These are phyloP conservation scores for Ptilorrhoa leucosticta DNA, from an alignment of 2,113 vertebrate genomes.

Conservation along the genomic window DNA sequence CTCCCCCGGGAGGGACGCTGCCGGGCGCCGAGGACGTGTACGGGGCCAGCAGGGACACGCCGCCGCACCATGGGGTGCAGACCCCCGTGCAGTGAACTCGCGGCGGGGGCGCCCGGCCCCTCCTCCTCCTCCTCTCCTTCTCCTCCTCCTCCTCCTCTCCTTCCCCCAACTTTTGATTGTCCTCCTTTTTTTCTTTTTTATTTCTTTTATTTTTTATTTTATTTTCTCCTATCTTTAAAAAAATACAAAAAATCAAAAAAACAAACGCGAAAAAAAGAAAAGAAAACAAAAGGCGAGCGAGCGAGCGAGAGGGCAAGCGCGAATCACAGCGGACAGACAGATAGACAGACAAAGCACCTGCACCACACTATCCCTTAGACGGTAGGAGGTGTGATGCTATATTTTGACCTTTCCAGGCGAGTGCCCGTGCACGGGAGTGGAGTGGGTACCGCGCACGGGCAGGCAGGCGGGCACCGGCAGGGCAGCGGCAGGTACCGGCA, in stretches of 20 bases:
- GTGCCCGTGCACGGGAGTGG: conserved; percentile 74
- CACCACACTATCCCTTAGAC: conserved; percentile 84
- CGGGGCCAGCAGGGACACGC: conserved; percentile 90
- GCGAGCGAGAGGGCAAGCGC: conserved; percentile 51
- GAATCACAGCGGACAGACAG: conserved; percentile 48
- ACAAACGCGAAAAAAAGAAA: conserved; percentile 50
- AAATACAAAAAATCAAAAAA: conserved; percentile 27
- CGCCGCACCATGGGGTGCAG: conserved; percentile 96
- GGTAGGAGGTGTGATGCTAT: conserved; percentile 84
- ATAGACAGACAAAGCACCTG: conserved; percentile 70
- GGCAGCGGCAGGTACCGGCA: conserved; percentile 6
- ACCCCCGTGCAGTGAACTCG: conserved; percentile 93
- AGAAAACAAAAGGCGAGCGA: conserved; percentile 5
- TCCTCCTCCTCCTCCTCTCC: conserved; percentile 7
- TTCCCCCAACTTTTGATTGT: conserved; percentile 69
- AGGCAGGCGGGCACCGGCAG: not conserved
- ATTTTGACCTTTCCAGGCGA: conserved; percentile 83
- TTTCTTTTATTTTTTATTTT: conserved; percentile 42
- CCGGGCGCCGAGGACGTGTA: conserved; percentile 97
- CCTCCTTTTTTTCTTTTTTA: conserved; percentile 56
- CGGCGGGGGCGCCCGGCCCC: conserved; percentile 63
- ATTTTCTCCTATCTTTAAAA: conserved; percentile 45
- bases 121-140: not conserved
- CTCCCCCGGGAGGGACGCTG: conserved; percentile 93
- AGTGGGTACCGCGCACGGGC: conserved; percentile 67